phyloP scores from a whole-genome alignment of 1,140 invertebrate species.

The Bombus polaris region DNA sequence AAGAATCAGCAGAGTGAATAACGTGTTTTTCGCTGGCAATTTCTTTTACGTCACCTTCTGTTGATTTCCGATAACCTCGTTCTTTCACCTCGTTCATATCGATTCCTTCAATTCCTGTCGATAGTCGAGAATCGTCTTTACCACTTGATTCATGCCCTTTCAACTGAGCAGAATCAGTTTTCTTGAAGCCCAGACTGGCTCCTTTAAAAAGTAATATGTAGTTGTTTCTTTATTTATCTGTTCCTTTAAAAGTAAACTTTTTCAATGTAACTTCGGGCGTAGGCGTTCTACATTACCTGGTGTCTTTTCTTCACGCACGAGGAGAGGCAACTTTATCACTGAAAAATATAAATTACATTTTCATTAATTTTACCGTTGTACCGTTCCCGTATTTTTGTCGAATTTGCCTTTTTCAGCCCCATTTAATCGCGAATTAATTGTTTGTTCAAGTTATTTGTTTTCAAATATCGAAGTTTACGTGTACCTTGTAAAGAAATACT shows the following conservation, averaged over 20 bases:
- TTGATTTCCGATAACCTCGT: background rate
- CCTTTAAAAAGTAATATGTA: background rate
- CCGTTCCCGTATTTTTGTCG: background rate
- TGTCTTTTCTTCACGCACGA: too few relatives aligned
- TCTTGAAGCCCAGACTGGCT: background rate
- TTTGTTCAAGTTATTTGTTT: background rate
- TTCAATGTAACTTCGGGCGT: background rate
- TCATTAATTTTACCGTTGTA: too few relatives aligned
- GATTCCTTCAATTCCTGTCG: background rate
- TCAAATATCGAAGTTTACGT: background rate
- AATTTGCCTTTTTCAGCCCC: background rate
- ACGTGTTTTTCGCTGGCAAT: background rate
- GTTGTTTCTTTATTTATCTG: background rate
- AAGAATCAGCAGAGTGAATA: constrained; percentile 2
- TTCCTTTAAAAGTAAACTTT: background rate
- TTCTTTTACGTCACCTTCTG: background rate
- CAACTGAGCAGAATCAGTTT: background rate
- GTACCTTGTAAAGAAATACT: background rate
- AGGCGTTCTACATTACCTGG: background rate
- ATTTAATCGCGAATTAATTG: background rate
- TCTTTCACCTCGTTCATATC: background rate
- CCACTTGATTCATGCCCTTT: background rate
- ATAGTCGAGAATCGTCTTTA: background rate
- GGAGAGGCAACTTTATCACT: background rate
- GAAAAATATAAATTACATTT: background rate